Conservation (phyloP, 2,797 vertebrate species). For the Oceanodroma leucorhoa region DNA sequence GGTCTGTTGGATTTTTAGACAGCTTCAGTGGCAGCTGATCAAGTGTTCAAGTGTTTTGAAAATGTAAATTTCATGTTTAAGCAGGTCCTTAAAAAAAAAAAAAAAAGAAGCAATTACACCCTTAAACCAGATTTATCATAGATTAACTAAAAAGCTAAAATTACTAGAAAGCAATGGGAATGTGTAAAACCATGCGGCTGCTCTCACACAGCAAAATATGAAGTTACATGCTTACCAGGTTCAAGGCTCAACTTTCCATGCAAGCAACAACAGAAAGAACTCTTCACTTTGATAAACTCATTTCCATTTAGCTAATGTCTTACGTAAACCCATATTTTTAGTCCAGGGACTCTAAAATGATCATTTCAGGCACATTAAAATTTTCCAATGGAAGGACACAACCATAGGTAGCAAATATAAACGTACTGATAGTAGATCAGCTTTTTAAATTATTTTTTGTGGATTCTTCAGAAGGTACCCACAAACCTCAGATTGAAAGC, state of each 20-base stretch:
- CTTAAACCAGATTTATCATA: not conserved
- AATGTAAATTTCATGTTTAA: not conserved
- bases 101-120: not conserved
- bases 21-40: not conserved
- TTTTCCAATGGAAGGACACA: not conserved
- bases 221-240: not conserved
- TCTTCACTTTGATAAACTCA: not conserved
- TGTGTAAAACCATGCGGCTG: not conserved
- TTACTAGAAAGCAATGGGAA: not conserved
- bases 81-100: not conserved
- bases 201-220: not conserved
- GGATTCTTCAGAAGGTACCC: not conserved
- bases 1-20: not conserved
- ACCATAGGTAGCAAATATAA: not conserved
- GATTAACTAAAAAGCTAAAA: not conserved
- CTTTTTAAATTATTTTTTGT: constrained; percentile 18
- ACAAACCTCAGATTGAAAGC: constrained; percentile 9
- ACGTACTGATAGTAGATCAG: not conserved
- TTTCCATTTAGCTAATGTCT: not conserved
- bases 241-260: not conserved
- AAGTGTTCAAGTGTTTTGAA: not conserved
- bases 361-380: not conserved
- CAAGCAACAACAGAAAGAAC: not conserved
- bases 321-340: not conserved
- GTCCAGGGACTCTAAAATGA: not conserved